Base-by-base conservation (phyloP, 1,140 invertebrate species). In the Neotoxoptera formosana region DNA sequence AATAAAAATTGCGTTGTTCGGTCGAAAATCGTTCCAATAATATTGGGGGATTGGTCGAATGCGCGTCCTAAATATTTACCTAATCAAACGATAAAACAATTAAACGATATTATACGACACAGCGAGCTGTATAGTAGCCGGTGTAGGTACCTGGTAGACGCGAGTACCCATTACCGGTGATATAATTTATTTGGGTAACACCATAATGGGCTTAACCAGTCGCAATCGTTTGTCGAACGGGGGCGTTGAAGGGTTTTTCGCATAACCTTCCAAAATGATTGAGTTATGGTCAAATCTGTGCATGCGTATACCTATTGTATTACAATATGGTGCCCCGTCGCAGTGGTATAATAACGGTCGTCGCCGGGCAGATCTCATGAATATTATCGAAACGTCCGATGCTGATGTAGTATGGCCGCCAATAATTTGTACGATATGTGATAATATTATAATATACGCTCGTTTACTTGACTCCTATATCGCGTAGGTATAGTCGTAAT, bases 211-310 rank as follows among this genome's bases (percentile, higher is more conserved):
- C 30, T 67, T n/a, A 89, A 89, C 51, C 4, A 36, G 56, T 56
- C 17, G 47, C 11, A 23, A 87, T 89, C 51, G 23, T 89, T 89
- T 56, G 23, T 89, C 25, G 23, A 56, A 89, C 48, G 56, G 56
- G 45, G 60, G 60, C 25, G 20, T 91, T 76, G 60, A 91, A 81
- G 41, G 56, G 90, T 76, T 91, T 67, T 41, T 30, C 25, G 60
- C n/a, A 17, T 76, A 48, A n/a, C 21, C 88, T 56, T 41, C 88
- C 60, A 91, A 91, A 67, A 91, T 30, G 67, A 48, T 91, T 76
- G 56, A 91, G 67, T 91, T 91, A 91, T 47, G 90, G 21, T n/a
- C 47, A 34, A 76, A n/a, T 34, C 67, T 76, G 25, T 47, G 25
- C 89, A 2, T 45, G 36, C n/a, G n/a, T n/a, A n/a, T 48, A 23